Evolutionary conservation across 1,140 invertebrate genomes (phyloP).

Genomic region (Zaprionus lachaisei): DNA sequence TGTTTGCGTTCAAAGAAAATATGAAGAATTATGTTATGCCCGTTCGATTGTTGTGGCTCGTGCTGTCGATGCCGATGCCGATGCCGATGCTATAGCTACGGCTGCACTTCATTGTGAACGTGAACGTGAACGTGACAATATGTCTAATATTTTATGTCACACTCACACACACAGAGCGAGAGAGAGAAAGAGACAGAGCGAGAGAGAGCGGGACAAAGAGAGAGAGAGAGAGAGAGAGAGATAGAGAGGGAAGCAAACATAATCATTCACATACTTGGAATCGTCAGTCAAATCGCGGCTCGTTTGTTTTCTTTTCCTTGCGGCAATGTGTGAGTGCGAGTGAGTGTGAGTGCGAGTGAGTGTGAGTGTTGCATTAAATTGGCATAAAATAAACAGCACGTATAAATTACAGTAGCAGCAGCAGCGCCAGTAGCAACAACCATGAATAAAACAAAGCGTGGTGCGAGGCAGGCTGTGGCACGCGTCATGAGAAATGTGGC

Average conservation of each 20-base stretch:
- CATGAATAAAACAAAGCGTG: slow-evolving; percentile 67
- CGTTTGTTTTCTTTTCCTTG: slow-evolving; percentile 37
- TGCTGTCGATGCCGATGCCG: neutral
- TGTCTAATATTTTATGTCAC: slow-evolving; percentile 45
- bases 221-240: too few relatives aligned
- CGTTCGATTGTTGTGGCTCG: slow-evolving; percentile 4
- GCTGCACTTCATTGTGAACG: slow-evolving; percentile 36
- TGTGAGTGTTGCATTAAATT: slow-evolving; percentile 76
- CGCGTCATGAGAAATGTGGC: slow-evolving; percentile 55
- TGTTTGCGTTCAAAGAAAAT: neutral
- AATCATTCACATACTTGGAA: slow-evolving; percentile 10
- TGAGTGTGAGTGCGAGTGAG: slow-evolving; percentile 3
- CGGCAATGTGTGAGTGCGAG: slow-evolving; percentile 6
- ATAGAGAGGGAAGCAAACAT: neutral
- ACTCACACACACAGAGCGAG: neutral
- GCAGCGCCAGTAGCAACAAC: slow-evolving; percentile 43
- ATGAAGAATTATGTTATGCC: slow-evolving; percentile 7
- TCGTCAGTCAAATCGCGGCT: slow-evolving; percentile 45
- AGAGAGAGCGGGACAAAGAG: too few relatives aligned
- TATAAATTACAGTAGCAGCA: slow-evolving; percentile 71
- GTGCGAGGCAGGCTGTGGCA: slow-evolving; percentile 20
- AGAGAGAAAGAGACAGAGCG: too few relatives aligned
- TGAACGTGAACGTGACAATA: slow-evolving; percentile 46
- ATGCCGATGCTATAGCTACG: slow-evolving; percentile 2
- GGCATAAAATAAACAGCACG: slow-evolving; percentile 80